A percentile compares a stretch with the other conserved stretches of the same genome.
phyloP scores from a whole-genome alignment of 2,113 vertebrate genomes.

The Tenebrosternarchus preto region DNA sequence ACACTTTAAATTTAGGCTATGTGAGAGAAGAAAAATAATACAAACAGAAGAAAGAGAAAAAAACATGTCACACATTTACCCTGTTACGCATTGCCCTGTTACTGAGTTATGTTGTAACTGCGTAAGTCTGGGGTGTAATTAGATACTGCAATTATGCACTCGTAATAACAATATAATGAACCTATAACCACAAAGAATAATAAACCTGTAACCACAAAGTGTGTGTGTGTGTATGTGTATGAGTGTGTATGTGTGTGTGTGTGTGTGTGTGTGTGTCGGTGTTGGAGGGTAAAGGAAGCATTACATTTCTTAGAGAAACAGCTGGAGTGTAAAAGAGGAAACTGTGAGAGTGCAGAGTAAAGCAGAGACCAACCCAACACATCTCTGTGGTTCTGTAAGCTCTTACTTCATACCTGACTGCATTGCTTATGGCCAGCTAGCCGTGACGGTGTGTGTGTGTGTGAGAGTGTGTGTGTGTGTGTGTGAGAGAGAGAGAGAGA shows the following conservation, averaged over 20 bases:
- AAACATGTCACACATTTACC: too few relatives aligned
- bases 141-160: slow-evolving; percentile 17
- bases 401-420: slow-evolving; percentile 54
- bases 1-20: too few relatives aligned
- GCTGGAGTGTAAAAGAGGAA: slow-evolving; percentile 2
- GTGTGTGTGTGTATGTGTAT: neutral
- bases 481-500: slow-evolving; percentile 14
- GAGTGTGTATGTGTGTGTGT: slow-evolving; percentile 25
- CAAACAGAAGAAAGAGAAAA: too few relatives aligned
- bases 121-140: neutral
- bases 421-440: slow-evolving; percentile 54
- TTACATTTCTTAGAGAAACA: slow-evolving; percentile 11
- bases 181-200: neutral
- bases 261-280: slow-evolving; percentile 28
- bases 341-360: neutral
- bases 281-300: slow-evolving; percentile 22
- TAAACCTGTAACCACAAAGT: neutral
- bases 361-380: neutral
- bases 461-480: slow-evolving; percentile 31
- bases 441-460: slow-evolving; percentile 41
- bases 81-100: too few relatives aligned
- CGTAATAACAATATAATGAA: slow-evolving; percentile 22
- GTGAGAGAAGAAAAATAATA: too few relatives aligned
- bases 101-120: neutral
- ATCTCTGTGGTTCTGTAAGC: slow-evolving; percentile 34